Evolutionary conservation across 2,888 invertebrate species (phyloP).

Genomic region (Noctua fimbriata): DNA sequence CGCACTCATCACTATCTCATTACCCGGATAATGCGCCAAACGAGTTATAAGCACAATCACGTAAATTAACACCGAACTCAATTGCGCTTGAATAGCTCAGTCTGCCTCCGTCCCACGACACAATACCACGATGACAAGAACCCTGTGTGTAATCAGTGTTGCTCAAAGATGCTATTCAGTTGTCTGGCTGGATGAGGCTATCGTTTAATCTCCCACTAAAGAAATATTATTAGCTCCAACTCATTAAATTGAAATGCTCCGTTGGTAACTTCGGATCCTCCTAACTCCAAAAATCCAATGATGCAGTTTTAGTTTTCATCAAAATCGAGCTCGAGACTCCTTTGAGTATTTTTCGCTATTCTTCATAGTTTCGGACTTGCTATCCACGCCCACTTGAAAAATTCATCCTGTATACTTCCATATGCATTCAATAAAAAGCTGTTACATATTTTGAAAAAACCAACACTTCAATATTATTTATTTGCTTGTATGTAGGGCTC

Average conservation of each 20-base stretch:
- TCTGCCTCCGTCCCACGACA: neutral
- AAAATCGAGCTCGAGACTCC: no score
- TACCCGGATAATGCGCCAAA: constrained; percentile 33
- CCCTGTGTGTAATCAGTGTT: no score
- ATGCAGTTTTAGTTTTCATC: no score
- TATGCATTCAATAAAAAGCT: neutral
- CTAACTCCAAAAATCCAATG: no score
- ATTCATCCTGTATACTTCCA: no score
- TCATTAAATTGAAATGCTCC: neutral
- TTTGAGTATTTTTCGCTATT: no score
- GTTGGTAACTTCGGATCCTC: neutral
- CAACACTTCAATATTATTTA: neutral
- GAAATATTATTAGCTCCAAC: neutral
- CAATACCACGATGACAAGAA: neutral
- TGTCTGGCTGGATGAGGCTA: neutral
- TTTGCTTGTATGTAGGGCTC: neutral
- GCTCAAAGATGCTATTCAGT: neutral
- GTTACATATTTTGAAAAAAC: neutral
- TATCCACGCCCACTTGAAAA: no score
- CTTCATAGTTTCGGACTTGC: no score
- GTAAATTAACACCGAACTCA: constrained; percentile 3
- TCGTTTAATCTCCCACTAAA: neutral
- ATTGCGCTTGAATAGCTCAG: constrained; percentile 13
- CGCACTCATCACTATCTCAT: constrained; percentile 30
- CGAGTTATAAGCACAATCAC: constrained; percentile 36